Conservation (phyloP, 2,888 invertebrate species). For the Glaucopsyche alexis region DNA sequence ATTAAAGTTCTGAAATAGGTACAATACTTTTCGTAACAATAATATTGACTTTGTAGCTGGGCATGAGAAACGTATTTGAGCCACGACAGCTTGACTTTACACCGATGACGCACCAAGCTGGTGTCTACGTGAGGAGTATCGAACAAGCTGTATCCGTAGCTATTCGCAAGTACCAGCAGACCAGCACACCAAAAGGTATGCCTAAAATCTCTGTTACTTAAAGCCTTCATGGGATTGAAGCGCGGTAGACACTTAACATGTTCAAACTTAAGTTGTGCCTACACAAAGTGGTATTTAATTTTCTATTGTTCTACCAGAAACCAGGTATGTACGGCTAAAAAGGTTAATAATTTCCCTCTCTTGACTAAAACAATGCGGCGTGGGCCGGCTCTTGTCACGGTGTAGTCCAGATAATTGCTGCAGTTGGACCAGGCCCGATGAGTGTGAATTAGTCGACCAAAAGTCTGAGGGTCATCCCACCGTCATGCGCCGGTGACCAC, state of each 20-base stretch:
- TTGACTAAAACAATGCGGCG: slow-evolving; percentile 34
- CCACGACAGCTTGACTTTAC: slow-evolving; percentile 88
- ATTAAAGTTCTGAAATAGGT: too few relatives aligned
- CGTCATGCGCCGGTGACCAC: slow-evolving; percentile 46
- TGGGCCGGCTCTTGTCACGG: slow-evolving; percentile 46
- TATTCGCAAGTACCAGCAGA: slow-evolving; percentile 86
- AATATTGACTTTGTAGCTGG: slow-evolving; percentile 75
- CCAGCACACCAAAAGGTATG: slow-evolving; percentile 74
- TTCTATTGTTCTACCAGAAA: slow-evolving; percentile 13
- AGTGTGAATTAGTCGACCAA: slow-evolving; percentile 37
- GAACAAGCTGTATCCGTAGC: slow-evolving; percentile 92
- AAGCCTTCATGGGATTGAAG: neutral
- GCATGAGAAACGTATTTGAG: slow-evolving; percentile 89
- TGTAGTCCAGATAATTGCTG: slow-evolving; percentile 63
- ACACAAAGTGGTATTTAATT: slow-evolving; percentile 13
- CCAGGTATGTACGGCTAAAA: slow-evolving; percentile 6
- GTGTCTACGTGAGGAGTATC: slow-evolving; percentile 89
- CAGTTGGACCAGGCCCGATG: slow-evolving; percentile 42
- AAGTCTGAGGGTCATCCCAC: slow-evolving; percentile 38
- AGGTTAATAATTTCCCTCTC: slow-evolving; percentile 28
- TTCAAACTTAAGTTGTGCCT: neutral
- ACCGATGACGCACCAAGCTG: slow-evolving; percentile 87
- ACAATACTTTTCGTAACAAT: too few relatives aligned
- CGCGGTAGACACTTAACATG: neutral
- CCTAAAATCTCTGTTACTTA: neutral